Evolutionary conservation across 2,113 vertebrate species (phyloP).

Genomic region (Zapornia atra): DNA sequence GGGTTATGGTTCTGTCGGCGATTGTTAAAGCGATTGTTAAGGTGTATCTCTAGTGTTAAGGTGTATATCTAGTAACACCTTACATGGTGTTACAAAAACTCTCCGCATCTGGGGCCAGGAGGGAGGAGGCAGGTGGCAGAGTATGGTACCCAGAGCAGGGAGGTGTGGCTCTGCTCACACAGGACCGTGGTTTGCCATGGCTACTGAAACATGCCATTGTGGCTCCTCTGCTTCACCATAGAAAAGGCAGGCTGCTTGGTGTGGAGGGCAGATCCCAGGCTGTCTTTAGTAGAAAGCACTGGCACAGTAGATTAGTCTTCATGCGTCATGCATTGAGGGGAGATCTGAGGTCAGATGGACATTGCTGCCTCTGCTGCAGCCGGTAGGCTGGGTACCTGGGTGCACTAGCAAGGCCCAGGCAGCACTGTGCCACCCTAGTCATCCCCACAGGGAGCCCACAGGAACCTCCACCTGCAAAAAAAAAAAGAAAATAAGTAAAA

Average conservation of each 20-base stretch:
- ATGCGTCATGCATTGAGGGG: too few species aligned
- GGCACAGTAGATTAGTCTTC: not conserved
- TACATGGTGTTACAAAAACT: not conserved
- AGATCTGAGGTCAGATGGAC: not conserved
- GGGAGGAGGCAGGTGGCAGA: not conserved
- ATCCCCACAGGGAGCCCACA: not conserved
- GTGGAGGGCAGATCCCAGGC: not conserved
- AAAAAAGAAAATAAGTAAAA: too few species aligned
- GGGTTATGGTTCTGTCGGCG: too few species aligned
- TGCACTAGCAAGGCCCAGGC: not conserved
- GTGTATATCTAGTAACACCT: too few species aligned
- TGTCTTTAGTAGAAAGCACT: not conserved
- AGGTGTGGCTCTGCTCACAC: not conserved
- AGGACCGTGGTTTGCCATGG: not conserved
- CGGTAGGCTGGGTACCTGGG: rapidly evolving
- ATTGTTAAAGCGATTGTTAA: too few species aligned
- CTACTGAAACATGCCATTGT: not conserved
- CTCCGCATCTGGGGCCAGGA: not conserved
- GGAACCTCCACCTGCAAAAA: not conserved
- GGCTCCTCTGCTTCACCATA: not conserved
- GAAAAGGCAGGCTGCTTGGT: not conserved
- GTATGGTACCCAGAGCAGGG: too few species aligned
- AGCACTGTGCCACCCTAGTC: not conserved
- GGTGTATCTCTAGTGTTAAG: too few species aligned
- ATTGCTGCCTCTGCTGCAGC: not conserved